These are phyloP conservation scores for Alloscopus bannaensis DNA, from an alignment of 2,888 invertebrate species.

Conservation along the genomic window DNA sequence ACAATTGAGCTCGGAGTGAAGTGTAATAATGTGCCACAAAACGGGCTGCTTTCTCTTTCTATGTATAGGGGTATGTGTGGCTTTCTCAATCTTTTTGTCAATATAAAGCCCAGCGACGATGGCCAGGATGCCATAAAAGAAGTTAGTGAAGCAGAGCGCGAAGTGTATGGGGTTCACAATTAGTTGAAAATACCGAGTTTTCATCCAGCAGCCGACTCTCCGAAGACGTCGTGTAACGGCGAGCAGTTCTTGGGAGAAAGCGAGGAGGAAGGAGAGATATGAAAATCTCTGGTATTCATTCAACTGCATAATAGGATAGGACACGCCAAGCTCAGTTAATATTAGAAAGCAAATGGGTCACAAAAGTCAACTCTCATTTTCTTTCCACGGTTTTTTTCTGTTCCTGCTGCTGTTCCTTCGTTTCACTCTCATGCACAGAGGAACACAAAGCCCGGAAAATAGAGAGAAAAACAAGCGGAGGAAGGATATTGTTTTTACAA, in stretches of 20 bases:
- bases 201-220: too few relatives aligned
- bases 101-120: too few relatives aligned
- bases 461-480: too few relatives aligned
- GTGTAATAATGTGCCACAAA: too few relatives aligned
- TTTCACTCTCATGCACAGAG: too few relatives aligned
- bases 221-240: neutral
- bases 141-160: neutral
- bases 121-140: neutral
- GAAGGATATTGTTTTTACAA: conserved; percentile 15
- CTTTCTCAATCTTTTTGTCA: neutral
- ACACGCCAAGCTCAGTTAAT: conserved; percentile 5
- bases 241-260: neutral
- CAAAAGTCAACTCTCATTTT: conserved; percentile 24
- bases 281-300: neutral
- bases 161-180: conserved; percentile 6
- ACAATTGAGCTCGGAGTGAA: too few relatives aligned
- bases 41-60: too few relatives aligned
- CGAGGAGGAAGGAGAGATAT: neutral
- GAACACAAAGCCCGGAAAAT: too few relatives aligned
- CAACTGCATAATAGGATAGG: neutral
- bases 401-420: too few relatives aligned
- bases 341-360: conserved; percentile 15
- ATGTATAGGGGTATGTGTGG: too few relatives aligned
- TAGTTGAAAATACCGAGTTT: too few relatives aligned
- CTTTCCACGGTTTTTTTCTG: too few relatives aligned